Evolutionary conservation across 2,113 vertebrate species (phyloP), one percentile per base, ranked within the genome.

Genomic region (Petromus typicus): DNA sequence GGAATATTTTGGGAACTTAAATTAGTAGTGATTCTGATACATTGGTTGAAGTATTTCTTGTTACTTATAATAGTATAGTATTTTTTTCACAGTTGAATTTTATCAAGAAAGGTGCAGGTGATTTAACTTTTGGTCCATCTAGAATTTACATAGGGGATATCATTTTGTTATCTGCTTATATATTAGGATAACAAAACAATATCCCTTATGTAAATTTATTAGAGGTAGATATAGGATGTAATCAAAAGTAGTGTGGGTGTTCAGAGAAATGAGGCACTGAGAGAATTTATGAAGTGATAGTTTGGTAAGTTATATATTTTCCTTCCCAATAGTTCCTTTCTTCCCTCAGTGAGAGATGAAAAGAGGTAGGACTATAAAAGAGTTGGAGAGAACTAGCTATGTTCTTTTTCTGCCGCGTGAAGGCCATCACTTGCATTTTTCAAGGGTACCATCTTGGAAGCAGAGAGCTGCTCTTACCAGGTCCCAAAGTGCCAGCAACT

Each of bases 1-100:
- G 78, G 66, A 69, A 92, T 79, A 95, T 67, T 93, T 92, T 84
- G 59, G 93, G 91, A 23, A 92, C 11, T 66, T 87, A 96, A 86
- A 76, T 0, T 20, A 86, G 61, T 96, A 96, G 71, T 90, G 83
- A 96, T 94, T 97, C 80, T 40, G 40, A 69, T 81, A 92, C 32
- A 48, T 6, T 45, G 79, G 43, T 48, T 12, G 27, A 27, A 54
- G 37, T 45, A 59, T 64, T 87, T 73, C 78, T 79, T 54, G 16
- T 48, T 87, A 75, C 61, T 80, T 86, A 11, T 48, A 75, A 27
- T 86, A 30, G 37, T 43, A 20, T 79, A 27, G 34, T 82, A 76
- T 91, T 54, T 48, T 86, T 95, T 76, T 37, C 34, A 48, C 51
- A 67, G 40, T 67, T 79, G 40, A 59, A 89, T 83, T 93, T 71